A percentile compares a stretch with the other conserved stretches of the same genome.
Conservation (phyloP, 1,140 invertebrate species). For the Macrocentrus cingulum region DNA sequence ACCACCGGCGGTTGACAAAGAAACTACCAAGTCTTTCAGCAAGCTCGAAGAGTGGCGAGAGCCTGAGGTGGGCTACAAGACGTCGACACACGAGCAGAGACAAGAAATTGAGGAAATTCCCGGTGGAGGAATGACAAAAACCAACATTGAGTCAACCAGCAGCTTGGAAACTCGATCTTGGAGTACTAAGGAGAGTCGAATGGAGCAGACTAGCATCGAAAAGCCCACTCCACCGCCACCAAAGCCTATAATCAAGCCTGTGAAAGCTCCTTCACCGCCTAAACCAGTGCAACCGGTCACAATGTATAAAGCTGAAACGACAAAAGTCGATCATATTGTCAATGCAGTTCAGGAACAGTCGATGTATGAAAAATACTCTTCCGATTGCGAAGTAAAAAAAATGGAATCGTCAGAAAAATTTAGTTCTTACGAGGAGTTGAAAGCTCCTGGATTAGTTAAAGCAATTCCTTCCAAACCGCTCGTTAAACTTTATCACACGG, state of each 20-base stretch:
- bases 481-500: constrained; percentile 25
- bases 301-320: constrained; percentile 57
- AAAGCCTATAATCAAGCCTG: constrained; percentile 35
- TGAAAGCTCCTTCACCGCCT: background rate
- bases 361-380: constrained; percentile 43
- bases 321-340: constrained; percentile 55
- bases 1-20: constrained; percentile 33
- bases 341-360: constrained; percentile 50
- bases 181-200: constrained; percentile 43
- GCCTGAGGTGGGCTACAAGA: constrained; percentile 46
- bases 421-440: constrained; percentile 52
- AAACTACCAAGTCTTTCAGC: constrained; percentile 31
- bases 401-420: constrained; percentile 48
- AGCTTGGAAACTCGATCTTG: constrained; percentile 48
- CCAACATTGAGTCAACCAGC: constrained; percentile 47
- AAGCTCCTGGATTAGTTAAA: constrained; percentile 60
- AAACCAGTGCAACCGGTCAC: constrained; percentile 20
- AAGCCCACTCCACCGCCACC: constrained; percentile 31
- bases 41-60: constrained; percentile 46
- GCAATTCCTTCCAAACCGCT: constrained; percentile 39
- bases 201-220: constrained; percentile 38
- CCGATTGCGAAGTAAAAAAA: constrained; percentile 47
- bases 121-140: constrained; percentile 44
- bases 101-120: constrained; percentile 46
- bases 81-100: constrained; percentile 42